Conservation (phyloP, 2,797 vertebrate species). For the Dendrocincla fuliginosa region DNA sequence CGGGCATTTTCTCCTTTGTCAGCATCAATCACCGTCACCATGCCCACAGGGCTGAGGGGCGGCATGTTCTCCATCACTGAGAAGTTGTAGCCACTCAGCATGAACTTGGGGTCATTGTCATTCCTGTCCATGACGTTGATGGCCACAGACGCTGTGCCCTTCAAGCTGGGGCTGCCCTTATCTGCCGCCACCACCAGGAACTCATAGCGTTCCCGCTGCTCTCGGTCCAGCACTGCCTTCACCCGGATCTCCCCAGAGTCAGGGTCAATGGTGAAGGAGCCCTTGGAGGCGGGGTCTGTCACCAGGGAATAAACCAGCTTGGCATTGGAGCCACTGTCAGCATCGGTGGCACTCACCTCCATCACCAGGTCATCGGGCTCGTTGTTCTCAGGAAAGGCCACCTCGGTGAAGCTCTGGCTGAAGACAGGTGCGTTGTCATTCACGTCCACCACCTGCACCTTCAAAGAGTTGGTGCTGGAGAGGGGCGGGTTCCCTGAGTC, state of each 20-base stretch:
- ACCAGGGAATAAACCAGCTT: constrained; percentile 89
- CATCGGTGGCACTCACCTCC: constrained; percentile 86
- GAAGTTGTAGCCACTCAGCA: constrained; percentile 95
- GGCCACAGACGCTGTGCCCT: constrained; percentile 91
- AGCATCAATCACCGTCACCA: constrained; percentile 93
- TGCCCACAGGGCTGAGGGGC: constrained; percentile 91
- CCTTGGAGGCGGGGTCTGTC: constrained; percentile 78
- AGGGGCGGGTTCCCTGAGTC: constrained; percentile 96
- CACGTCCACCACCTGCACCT: constrained; percentile 93
- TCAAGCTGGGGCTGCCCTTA: constrained; percentile 91
- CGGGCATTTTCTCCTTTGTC: constrained; percentile 93
- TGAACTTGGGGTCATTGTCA: constrained; percentile 98
- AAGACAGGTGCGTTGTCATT: constrained; percentile 94
- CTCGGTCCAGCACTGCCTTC: constrained; percentile 89
- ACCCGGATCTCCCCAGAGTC: constrained; percentile 89
- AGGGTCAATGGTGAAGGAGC: constrained; percentile 88
- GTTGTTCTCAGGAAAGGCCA: constrained; percentile 91
- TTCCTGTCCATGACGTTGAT: constrained; percentile 93
- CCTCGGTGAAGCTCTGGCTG: constrained; percentile 86
- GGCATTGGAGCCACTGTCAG: constrained; percentile 92
- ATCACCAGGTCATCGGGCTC: constrained; percentile 87
- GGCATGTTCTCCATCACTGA: constrained; percentile 97
- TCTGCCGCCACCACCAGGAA: constrained; percentile 91
- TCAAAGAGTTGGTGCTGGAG: constrained; percentile 95
- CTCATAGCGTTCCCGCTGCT: constrained; percentile 87